These are phyloP conservation scores for Galaxias olidus DNA, from an alignment of 2,797 vertebrate genomes.

Conservation along the genomic window DNA sequence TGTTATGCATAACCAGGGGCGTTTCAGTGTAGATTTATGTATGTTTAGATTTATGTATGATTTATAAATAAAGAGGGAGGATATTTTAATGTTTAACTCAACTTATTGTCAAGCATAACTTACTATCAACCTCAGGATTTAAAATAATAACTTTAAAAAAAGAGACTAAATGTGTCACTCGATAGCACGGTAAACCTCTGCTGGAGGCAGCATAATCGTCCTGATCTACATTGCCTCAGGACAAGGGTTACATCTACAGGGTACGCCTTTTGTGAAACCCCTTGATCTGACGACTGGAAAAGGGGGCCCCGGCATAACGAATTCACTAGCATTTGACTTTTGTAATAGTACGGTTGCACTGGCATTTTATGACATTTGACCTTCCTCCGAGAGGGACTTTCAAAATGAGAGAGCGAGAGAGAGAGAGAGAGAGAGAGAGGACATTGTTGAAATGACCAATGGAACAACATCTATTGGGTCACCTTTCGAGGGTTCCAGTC, in stretches of 20 bases:
- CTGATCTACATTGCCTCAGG: constrained; percentile 34
- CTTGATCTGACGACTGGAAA: constrained; percentile 49
- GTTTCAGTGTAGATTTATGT: constrained; percentile 51
- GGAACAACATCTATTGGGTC: constrained; percentile 24
- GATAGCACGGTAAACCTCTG: no score
- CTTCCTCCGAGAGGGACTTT: constrained; percentile 54
- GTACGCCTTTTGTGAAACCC: constrained; percentile 9
- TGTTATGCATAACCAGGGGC: constrained; percentile 59
- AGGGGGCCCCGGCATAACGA: constrained; percentile 58
- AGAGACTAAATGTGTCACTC: no score
- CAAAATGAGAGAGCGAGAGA: constrained; percentile 22
- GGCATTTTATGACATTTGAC: constrained; percentile 79
- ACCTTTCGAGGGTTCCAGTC: constrained; percentile 4
- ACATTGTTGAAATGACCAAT: constrained; percentile 25
- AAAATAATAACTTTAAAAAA: no score
- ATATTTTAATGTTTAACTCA: no score
- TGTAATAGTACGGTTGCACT: constrained; percentile 56
- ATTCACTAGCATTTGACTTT: constrained; percentile 74
- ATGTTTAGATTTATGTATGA: constrained; percentile 64
- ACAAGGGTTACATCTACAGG: constrained; percentile 39
- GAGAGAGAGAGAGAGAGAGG: constrained; percentile 22
- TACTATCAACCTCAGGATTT: constrained; percentile 36
- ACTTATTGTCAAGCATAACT: no score
- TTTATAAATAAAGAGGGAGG: no score
- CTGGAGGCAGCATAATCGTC: neutral